A percentile compares a stretch with the other conserved stretches of the same genome.
Evolutionary conservation across 2,888 invertebrate species (phyloP).

Genomic region (Epinotia ramella): DNA sequence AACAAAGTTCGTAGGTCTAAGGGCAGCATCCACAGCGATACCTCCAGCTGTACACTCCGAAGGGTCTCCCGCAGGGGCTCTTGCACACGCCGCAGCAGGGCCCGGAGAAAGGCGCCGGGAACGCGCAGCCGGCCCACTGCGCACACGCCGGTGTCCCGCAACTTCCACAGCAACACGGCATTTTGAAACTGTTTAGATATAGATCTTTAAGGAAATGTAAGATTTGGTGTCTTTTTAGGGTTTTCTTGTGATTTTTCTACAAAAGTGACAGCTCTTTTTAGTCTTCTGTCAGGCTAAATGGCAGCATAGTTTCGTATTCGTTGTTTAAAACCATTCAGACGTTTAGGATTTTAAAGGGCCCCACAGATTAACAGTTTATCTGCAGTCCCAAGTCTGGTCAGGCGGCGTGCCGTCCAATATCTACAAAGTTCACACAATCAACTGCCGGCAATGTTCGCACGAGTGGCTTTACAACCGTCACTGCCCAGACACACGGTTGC

Average conservation of each 20-base stretch:
- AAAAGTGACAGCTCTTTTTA: not conserved
- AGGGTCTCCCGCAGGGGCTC: slow-evolving; percentile 10
- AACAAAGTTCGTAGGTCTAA: not conserved
- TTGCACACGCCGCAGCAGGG: slow-evolving; percentile 10
- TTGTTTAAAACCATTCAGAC: not conserved
- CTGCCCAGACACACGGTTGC: no score
- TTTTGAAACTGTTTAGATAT: not conserved
- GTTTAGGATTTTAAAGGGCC: not conserved
- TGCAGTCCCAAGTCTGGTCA: not conserved
- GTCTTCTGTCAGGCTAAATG: slow-evolving; percentile 6
- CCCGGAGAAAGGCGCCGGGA: slow-evolving; percentile 8
- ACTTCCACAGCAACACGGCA: slow-evolving; percentile 26
- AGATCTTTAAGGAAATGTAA: not conserved
- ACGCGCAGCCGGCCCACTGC: slow-evolving; percentile 26
- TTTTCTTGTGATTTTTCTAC: not conserved
- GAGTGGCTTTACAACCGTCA: no score
- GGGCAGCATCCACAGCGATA: not conserved
- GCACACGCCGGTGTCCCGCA: slow-evolving; percentile 11
- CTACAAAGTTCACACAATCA: no score
- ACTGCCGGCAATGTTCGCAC: no score
- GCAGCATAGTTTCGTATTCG: not conserved
- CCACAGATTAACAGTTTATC: not conserved
- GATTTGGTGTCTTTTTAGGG: not conserved
- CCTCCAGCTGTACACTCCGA: slow-evolving; percentile 25
- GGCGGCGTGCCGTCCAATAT: no score